phyloP scores from a whole-genome alignment of 2,888 invertebrate genomes.

The Acronicta psi region DNA sequence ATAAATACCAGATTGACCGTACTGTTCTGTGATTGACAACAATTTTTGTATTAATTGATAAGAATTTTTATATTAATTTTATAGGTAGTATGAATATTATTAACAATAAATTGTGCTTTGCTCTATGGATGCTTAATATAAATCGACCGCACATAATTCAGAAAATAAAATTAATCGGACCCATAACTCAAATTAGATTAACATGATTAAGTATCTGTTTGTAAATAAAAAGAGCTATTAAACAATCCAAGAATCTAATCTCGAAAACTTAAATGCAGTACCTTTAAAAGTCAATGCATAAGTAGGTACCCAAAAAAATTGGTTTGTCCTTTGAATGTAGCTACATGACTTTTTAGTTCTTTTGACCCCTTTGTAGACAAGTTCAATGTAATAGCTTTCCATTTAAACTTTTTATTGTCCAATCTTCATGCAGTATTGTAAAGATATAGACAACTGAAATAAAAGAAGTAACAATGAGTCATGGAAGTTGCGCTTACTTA shows the following conservation, averaged over 20 bases:
- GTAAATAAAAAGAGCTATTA: neutral
- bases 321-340: constrained; percentile 17
- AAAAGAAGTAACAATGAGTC: neutral
- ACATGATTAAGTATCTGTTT: too few relatives aligned
- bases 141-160: too few relatives aligned
- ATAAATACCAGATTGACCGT: neutral
- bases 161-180: too few relatives aligned
- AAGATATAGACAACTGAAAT: constrained; percentile 30
- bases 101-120: too few relatives aligned
- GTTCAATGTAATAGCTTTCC: constrained; percentile 46
- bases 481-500: too few relatives aligned
- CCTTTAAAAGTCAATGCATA: constrained; percentile 17
- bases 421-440: constrained; percentile 38
- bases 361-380: constrained; percentile 35
- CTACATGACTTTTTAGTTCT: constrained; percentile 39
- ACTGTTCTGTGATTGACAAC: neutral
- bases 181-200: too few relatives aligned
- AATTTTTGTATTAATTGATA: too few relatives aligned
- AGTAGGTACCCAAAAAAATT: constrained; percentile 11
- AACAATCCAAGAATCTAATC: constrained; percentile 22
- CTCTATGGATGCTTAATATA: too few relatives aligned
- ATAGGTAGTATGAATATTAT: too few relatives aligned
- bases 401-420: constrained; percentile 55
- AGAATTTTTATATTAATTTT: too few relatives aligned
- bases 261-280: constrained; percentile 21